Evolutionary conservation across 2,888 invertebrate genomes (phyloP).

Genomic region (Tetragnatha montana): DNA sequence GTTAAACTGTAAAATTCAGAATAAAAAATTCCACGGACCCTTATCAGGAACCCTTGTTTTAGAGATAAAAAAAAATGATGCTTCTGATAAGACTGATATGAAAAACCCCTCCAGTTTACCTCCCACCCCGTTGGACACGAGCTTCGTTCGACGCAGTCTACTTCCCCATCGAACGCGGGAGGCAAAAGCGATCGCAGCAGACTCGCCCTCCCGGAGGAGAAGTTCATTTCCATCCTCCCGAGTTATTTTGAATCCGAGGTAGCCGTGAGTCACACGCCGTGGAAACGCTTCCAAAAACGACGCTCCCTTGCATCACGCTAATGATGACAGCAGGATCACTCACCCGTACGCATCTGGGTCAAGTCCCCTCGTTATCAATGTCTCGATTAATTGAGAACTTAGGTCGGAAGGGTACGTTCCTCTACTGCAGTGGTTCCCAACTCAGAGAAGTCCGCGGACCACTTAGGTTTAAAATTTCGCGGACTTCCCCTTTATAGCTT

Average conservation of each 20-base stretch:
- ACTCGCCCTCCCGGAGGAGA: not conserved
- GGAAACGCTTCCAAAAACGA: conserved; percentile 55
- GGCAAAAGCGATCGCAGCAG: no score
- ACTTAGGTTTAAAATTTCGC: no score
- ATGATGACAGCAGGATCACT: conserved; percentile 29
- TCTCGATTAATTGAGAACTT: no score
- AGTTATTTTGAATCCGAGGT: conserved; percentile 58
- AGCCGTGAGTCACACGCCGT: conserved; percentile 37
- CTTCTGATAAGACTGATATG: not conserved
- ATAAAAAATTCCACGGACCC: no score
- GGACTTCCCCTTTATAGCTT: no score
- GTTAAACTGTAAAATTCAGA: no score
- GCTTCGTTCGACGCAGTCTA: not conserved
- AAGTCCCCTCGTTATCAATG: not conserved
- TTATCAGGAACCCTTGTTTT: no score
- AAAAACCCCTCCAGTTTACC: not conserved
- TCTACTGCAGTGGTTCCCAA: no score
- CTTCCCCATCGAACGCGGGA: not conserved
- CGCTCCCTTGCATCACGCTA: conserved; percentile 24
- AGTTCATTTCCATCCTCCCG: not conserved
- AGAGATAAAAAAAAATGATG: not conserved
- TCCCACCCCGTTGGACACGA: not conserved
- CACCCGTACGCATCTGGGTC: not conserved
- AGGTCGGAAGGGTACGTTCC: no score
- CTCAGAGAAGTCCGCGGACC: no score